A percentile compares a stretch with the other conserved stretches of the same genome.
phyloP scores from a whole-genome alignment of 2,888 invertebrate species.

The Ophion ellenae region DNA sequence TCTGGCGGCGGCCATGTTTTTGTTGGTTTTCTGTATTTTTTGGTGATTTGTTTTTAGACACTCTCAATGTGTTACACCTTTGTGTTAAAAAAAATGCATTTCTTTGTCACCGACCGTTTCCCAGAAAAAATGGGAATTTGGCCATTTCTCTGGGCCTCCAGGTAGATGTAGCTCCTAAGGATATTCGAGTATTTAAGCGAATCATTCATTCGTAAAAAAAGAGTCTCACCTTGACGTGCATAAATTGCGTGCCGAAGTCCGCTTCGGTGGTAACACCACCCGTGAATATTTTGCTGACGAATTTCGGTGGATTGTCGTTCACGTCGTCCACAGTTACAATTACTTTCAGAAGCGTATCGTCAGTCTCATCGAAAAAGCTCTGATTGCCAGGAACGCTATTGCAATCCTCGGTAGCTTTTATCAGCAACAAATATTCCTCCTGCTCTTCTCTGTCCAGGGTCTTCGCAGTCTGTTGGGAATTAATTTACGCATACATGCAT shows the following conservation, averaged over 20 bases:
- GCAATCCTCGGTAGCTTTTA: constrained; percentile 95
- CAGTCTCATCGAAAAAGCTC: constrained; percentile 85
- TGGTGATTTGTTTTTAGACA: no score
- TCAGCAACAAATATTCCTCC: constrained; percentile 88
- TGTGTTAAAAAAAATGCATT: no score
- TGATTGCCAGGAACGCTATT: constrained; percentile 86
- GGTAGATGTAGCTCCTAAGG: no score
- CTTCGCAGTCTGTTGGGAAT: constrained; percentile 84
- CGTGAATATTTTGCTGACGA: constrained; percentile 92
- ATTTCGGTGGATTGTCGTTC: constrained; percentile 96
- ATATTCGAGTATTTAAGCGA: neutral
- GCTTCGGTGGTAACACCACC: constrained; percentile 97
- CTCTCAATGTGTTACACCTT: no score
- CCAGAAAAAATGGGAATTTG: no score
- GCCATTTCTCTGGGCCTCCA: no score
- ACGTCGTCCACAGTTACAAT: constrained; percentile 91
- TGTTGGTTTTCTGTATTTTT: no score
- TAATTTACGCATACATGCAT: neutral
- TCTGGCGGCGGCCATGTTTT: no score
- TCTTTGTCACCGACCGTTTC: no score
- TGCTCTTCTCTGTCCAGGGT: constrained; percentile 91
- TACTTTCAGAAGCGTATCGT: constrained; percentile 90
- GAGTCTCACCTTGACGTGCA: constrained; percentile 90
- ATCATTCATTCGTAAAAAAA: neutral
- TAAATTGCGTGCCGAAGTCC: constrained; percentile 94